phyloP scores from a whole-genome alignment of 1,140 invertebrate species.

The Aradophagus sp. region DNA sequence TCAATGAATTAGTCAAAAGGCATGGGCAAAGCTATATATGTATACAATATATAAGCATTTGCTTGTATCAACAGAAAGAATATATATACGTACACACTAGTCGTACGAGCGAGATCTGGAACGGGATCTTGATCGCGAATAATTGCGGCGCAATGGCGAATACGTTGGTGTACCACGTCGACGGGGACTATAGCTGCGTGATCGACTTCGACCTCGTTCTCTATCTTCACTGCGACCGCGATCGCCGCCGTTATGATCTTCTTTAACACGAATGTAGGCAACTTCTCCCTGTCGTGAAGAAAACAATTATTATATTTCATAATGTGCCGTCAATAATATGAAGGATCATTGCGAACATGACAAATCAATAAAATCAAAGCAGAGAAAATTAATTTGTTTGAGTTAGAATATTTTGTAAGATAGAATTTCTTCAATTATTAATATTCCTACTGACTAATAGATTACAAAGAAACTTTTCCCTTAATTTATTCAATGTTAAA shows the following conservation, averaged over 20 bases:
- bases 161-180: constrained; percentile 88
- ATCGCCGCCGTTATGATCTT: constrained; percentile 88
- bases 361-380: no score
- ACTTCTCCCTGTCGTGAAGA: constrained; percentile 97
- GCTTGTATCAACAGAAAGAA: constrained; percentile 55
- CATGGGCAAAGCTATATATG: constrained; percentile 54
- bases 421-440: no score
- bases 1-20: constrained; percentile 56
- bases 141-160: constrained; percentile 87
- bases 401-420: no score
- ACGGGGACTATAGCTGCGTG: constrained; percentile 87
- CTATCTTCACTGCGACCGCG: constrained; percentile 79
- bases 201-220: constrained; percentile 77
- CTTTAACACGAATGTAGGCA: constrained; percentile 95
- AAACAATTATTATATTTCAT: no score
- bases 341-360: no score
- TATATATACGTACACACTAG: constrained; percentile 74
- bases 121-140: constrained; percentile 87
- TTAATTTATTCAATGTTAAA: no score
- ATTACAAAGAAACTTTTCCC: no score
- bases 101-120: constrained; percentile 75
- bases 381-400: no score
- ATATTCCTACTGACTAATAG: no score
- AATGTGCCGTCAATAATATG: no score
- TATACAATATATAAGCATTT: constrained; percentile 55